Evolutionary conservation across 2,888 invertebrate species (phyloP).

Genomic region (Drosophila paramelanica): DNA sequence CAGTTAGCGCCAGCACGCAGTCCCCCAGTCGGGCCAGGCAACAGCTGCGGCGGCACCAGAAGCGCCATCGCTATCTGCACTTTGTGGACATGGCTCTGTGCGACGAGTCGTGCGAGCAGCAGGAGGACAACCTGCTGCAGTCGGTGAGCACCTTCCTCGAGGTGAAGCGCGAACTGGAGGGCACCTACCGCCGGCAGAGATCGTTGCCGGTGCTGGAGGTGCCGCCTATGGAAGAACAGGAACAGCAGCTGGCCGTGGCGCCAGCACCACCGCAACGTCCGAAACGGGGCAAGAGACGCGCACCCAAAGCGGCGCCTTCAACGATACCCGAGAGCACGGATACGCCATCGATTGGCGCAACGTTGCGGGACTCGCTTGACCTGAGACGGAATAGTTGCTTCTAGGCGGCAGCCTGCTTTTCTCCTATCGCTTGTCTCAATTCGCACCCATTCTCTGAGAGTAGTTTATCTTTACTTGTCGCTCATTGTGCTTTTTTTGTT

Average conservation of each 20-base stretch:
- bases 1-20: constrained; percentile 43
- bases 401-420: constrained; percentile 38
- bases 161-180: constrained; percentile 83
- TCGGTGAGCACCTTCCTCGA: constrained; percentile 82
- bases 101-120: constrained; percentile 69
- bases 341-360: constrained; percentile 34
- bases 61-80: constrained; percentile 76
- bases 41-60: constrained; percentile 45
- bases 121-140: constrained; percentile 83
- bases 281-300: constrained; percentile 55
- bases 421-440: constrained; percentile 38
- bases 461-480: constrained; percentile 12
- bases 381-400: constrained; percentile 49
- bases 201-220: constrained; percentile 47
- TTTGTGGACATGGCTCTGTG: constrained; percentile 83
- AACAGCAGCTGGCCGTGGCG: not conserved
- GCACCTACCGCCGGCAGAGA: constrained; percentile 42
- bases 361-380: constrained; percentile 34
- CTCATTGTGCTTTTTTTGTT: constrained; percentile 57
- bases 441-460: not conserved
- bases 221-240: not conserved
- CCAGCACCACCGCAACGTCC: constrained; percentile 33
- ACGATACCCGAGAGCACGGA: constrained; percentile 73
- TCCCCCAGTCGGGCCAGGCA: constrained; percentile 45
- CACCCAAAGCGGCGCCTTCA: constrained; percentile 66